Percentiles rank a stretch among this genome's conserved stretches.
Evolutionary conservation across 2,797 vertebrate species (phyloP).

Genomic region (Trachurus trachurus): DNA sequence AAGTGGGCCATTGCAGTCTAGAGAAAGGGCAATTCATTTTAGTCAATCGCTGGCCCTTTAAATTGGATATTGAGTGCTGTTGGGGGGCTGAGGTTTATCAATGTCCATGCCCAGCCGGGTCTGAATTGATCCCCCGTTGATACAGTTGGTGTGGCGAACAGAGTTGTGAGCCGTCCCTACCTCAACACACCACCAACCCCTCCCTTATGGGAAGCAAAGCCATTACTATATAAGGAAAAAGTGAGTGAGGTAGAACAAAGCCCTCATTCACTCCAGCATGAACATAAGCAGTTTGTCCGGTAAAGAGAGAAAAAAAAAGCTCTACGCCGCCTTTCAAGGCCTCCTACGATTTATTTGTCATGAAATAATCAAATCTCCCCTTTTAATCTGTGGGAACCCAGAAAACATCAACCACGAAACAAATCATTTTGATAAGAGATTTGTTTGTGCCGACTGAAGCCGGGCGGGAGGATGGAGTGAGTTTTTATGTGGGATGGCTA

Average conservation of each 20-base stretch:
- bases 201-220: slow-evolving; percentile 64
- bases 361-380: slow-evolving; percentile 73
- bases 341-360: slow-evolving; percentile 65
- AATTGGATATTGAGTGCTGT: slow-evolving; percentile 84
- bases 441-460: slow-evolving; percentile 54
- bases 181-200: slow-evolving; percentile 53
- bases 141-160: slow-evolving; percentile 74
- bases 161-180: slow-evolving; percentile 45
- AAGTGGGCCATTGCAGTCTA: slow-evolving; percentile 60
- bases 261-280: slow-evolving; percentile 61
- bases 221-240: slow-evolving; percentile 78
- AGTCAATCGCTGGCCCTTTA: slow-evolving; percentile 83
- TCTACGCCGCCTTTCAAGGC: slow-evolving; percentile 44
- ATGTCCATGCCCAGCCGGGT: slow-evolving; percentile 77
- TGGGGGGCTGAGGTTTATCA: slow-evolving; percentile 81
- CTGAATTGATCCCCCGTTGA: slow-evolving; percentile 79
- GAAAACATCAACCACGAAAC: slow-evolving; percentile 60
- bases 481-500: slow-evolving; percentile 59
- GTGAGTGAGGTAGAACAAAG: slow-evolving; percentile 71
- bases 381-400: slow-evolving; percentile 73
- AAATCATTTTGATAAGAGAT: slow-evolving; percentile 74
- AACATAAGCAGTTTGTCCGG: slow-evolving; percentile 65
- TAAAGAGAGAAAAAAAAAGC: slow-evolving; percentile 24
- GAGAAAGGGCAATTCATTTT: slow-evolving; percentile 79
- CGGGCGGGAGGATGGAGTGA: slow-evolving; percentile 35